Evolutionary conservation across 2,797 vertebrate species (phyloP).

Genomic region (Pangasius larnaudii): DNA sequence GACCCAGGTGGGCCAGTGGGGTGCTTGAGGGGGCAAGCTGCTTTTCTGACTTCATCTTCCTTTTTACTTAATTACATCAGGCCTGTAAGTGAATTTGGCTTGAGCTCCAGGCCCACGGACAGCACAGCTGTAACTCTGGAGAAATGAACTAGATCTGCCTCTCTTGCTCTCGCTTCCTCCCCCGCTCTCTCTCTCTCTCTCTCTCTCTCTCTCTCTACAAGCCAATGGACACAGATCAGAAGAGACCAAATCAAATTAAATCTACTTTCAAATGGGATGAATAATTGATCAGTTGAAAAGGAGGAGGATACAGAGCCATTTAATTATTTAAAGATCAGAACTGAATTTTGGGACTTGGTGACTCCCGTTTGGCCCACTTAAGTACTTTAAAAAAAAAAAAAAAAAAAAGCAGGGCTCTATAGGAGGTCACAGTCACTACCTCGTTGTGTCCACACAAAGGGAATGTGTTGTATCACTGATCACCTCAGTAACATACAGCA

Average conservation of each 20-base stretch:
- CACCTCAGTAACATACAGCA: neutral
- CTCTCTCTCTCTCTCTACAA: constrained; percentile 14
- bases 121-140: constrained; percentile 57
- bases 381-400: neutral
- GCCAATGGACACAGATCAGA: constrained; percentile 50
- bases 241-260: constrained; percentile 64
- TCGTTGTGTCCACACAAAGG: too few relatives aligned
- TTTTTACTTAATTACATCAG: constrained; percentile 62
- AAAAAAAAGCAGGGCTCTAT: constrained; percentile 28
- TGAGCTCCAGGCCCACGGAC: constrained; percentile 45
- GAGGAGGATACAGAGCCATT: constrained; percentile 53
- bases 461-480: neutral
- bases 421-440: constrained; percentile 8
- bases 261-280: constrained; percentile 59
- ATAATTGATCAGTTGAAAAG: constrained; percentile 61
- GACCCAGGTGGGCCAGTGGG: neutral
- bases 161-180: neutral
- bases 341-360: constrained; percentile 51
- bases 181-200: constrained; percentile 14
- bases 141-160: constrained; percentile 54
- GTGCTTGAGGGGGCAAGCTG: constrained; percentile 16
- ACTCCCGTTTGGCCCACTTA: constrained; percentile 50
- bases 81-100: constrained; percentile 58
- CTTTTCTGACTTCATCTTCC: constrained; percentile 43
- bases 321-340: constrained; percentile 61